Percentiles rank a stretch among this genome's conserved stretches.
Evolutionary conservation across 2,113 vertebrate genomes (phyloP).

Genomic region (Noctilio leporinus): DNA sequence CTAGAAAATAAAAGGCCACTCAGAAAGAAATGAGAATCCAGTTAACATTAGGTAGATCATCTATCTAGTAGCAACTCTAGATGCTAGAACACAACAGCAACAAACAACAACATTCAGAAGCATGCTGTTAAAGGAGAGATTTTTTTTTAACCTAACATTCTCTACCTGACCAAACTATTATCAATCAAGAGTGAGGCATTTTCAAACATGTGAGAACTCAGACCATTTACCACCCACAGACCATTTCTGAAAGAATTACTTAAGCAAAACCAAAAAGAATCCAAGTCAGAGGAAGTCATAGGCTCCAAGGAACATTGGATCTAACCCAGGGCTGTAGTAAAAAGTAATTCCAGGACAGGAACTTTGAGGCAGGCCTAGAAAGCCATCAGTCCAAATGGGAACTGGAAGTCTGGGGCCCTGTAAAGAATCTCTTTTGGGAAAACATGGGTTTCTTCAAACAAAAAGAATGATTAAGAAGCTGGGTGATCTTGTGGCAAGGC

Average conservation of each 20-base stretch:
- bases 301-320: not conserved
- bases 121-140: not conserved
- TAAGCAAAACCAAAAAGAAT: constrained; percentile 25
- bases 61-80: not conserved
- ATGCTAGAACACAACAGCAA: not conserved
- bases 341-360: not conserved
- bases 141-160: constrained; percentile 1
- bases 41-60: not conserved
- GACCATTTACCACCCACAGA: not conserved
- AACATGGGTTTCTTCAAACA: not conserved
- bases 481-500: not conserved
- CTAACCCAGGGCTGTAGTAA: not conserved
- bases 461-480: not conserved
- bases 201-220: not conserved
- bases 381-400: not conserved
- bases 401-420: not conserved
- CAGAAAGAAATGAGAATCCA: not conserved
- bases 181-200: not conserved
- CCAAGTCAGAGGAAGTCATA: not conserved
- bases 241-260: constrained; percentile 39
- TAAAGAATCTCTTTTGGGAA: not conserved
- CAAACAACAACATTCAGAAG: not conserved
- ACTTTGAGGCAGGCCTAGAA: not conserved
- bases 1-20: not conserved
- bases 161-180: not conserved